A percentile compares a stretch with the other conserved stretches of the same genome.
These are phyloP conservation scores for Oxytorus armatus DNA, from an alignment of 2,888 invertebrate species.

Conservation along the genomic window DNA sequence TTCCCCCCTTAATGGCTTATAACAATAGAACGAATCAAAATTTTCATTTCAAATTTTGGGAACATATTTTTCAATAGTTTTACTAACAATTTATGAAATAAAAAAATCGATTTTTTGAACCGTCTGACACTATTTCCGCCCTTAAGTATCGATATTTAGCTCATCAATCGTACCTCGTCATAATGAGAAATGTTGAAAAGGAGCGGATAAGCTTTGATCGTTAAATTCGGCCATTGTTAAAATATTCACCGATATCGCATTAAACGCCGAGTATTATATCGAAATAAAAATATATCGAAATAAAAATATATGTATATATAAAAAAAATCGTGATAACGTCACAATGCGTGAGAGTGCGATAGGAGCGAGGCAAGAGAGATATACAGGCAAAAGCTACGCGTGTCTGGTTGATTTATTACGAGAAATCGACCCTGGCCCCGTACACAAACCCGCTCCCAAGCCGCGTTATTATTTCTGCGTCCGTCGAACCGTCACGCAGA, in stretches of 20 bases:
- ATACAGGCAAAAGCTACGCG: slow-evolving; percentile 58
- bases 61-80: too few relatives aligned
- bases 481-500: slow-evolving; percentile 68
- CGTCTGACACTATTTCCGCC: too few relatives aligned
- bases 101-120: too few relatives aligned
- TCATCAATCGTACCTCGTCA: too few relatives aligned
- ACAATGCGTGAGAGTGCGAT: slow-evolving; percentile 16
- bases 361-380: slow-evolving; percentile 33
- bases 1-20: too few relatives aligned
- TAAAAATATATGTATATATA: too few relatives aligned
- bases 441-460: slow-evolving; percentile 44
- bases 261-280: slow-evolving; percentile 28
- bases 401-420: slow-evolving; percentile 70
- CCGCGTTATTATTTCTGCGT: slow-evolving; percentile 70
- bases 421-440: slow-evolving; percentile 69
- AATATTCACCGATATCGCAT: slow-evolving; percentile 14
- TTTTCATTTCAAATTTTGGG: too few relatives aligned
- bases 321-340: slow-evolving; percentile 45
- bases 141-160: too few relatives aligned
- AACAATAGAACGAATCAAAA: too few relatives aligned
- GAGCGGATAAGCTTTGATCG: background rate
- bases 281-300: slow-evolving; percentile 13
- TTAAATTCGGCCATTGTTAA: slow-evolving; percentile 11
- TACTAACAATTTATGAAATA: too few relatives aligned
- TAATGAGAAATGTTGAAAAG: background rate